Evolutionary conservation across 2,113 vertebrate genomes (phyloP).

Genomic region (Typhlomys cinereus): DNA sequence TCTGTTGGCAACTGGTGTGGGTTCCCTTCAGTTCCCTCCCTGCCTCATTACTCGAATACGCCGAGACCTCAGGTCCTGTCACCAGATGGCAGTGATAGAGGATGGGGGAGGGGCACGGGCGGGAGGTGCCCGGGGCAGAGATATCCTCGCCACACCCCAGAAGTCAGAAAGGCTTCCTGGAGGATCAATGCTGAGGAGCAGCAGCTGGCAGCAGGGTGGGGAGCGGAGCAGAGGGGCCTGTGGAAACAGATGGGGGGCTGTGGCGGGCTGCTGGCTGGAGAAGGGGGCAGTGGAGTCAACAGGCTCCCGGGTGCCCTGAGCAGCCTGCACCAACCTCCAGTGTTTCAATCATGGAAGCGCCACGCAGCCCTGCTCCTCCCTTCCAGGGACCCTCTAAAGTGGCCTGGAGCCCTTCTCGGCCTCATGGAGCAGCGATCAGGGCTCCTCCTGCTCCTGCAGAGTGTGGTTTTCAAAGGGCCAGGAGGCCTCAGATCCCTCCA

Average conservation of each 20-base stretch:
- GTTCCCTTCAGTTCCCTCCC: not conserved
- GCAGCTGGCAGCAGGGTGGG: too few relatives aligned
- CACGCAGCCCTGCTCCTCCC: not conserved
- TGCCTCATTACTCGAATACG: not conserved
- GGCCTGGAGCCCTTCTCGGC: not conserved
- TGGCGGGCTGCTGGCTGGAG: not conserved
- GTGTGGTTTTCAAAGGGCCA: not conserved
- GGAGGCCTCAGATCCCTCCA: not conserved
- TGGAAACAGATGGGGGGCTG: not conserved
- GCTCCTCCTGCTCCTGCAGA: not conserved
- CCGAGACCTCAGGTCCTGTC: accelerated
- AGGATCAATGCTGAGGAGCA: not conserved
- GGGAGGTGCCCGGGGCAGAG: not conserved
- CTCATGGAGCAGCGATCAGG: accelerated
- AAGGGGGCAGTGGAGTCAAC: not conserved
- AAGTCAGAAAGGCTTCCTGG: not conserved
- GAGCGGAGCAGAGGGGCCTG: accelerated
- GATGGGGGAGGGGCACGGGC: not conserved
- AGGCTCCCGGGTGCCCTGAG: not conserved
- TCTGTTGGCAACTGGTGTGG: not conserved
- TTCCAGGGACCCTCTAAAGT: not conserved
- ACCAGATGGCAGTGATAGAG: not conserved
- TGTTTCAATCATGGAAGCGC: not conserved
- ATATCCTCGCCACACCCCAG: not conserved
- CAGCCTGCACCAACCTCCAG: not conserved